Evolutionary conservation across 2,888 invertebrate genomes (phyloP), one percentile per base, ranked within the genome.

Genomic region (Balanococcus diminutus): DNA sequence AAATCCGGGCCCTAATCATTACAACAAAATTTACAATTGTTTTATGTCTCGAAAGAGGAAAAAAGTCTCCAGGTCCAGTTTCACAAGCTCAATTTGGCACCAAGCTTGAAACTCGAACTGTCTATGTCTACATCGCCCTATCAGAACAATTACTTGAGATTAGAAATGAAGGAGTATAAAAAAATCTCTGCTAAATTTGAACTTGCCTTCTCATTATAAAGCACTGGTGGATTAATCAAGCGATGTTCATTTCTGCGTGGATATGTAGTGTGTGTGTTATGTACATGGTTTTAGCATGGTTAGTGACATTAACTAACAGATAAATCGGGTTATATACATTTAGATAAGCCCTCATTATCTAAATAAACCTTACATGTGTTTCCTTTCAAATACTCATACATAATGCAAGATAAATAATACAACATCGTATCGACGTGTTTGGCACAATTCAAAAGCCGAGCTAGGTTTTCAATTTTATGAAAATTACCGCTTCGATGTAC

Each of bases 301-400:
- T 67, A 67, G 61, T 28, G 61, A 67, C 61, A 67, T 67, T 28
- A 67, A 11, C 61, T 14, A 67, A 67, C 61, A 67, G 14, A 67
- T 67, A 46, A 46, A 46, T 67, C 28, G 61, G 61, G 61, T 67
- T 25, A 11, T 25, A 14, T 28, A 67, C 28, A 14, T 67, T 67
- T 31, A 32, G 75, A 75, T 75, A 75, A 32, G 75, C 32, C n/a
- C 32, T 75, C 75, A 75, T 75, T 75, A 75, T 75, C 75, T 75
- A 75, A 75, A 75, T 75, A 75, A 31, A 75, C 75, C 75, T 32
- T 75, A 31, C 31, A n/a, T 32, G n/a, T 31, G 75, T 32, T 75
- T 75, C 75, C 32, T 75, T 75, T 75, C 61, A 25, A 67, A 67
- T 67, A 67, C 61, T 67, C 61, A 9, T 25, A 67, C 61, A 67